Evolutionary conservation across 1,140 invertebrate species (phyloP).

Genomic region (Bombus vancouverensis): DNA sequence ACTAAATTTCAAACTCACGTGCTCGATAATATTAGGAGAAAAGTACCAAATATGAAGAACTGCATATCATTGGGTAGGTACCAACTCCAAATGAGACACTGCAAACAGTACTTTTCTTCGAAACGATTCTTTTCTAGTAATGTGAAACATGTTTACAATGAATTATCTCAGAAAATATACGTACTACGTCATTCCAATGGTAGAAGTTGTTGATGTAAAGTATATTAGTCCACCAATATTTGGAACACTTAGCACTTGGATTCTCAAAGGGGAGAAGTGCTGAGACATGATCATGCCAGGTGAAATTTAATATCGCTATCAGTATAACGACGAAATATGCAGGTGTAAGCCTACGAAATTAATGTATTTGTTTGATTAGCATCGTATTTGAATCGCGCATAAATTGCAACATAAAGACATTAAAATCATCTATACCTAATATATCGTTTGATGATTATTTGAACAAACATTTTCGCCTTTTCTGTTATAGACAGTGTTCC

Average conservation of each 20-base stretch:
- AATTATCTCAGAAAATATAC: conserved; percentile 7
- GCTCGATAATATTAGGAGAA: conserved; percentile 83
- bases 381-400: fast-evolving
- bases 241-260: conserved; percentile 82
- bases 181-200: conserved; percentile 80
- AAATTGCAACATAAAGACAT: too few species aligned
- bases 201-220: conserved; percentile 86
- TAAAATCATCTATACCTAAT: conserved; percentile 73
- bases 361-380: not conserved
- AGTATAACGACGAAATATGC: conserved; percentile 82
- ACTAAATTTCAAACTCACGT: conserved; percentile 77
- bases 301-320: conserved; percentile 81
- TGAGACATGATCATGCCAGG: conserved; percentile 81
- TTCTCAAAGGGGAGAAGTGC: conserved; percentile 79
- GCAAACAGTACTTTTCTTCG: not conserved
- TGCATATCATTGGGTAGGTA: conserved; percentile 92
- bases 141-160: fast-evolving
- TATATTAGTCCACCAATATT: conserved; percentile 87
- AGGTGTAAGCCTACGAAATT: conserved; percentile 78
- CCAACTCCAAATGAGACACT: conserved; percentile 93
- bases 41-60: conserved; percentile 85
- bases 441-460: conserved; percentile 75
- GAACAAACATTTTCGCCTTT: conserved; percentile 72
- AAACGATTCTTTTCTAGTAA: not conserved
- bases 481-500: conserved; percentile 53